These are phyloP conservation scores for Diuraphis noxia DNA, from an alignment of 1,140 invertebrate genomes.

Conservation along the genomic window DNA sequence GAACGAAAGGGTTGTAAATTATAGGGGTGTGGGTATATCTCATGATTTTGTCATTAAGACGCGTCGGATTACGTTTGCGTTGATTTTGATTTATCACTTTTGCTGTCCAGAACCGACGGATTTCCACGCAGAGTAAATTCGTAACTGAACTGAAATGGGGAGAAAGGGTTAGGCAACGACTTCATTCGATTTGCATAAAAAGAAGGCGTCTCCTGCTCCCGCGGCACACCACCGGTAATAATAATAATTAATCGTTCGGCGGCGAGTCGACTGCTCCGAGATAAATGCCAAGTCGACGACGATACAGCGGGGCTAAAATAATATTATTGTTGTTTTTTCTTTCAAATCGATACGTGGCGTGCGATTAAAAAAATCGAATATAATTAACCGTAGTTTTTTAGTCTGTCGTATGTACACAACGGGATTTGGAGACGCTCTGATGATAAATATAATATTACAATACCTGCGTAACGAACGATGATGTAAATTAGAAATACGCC, in stretches of 20 bases:
- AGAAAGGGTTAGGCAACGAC: slow-evolving; percentile 46
- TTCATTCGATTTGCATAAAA: slow-evolving; percentile 43
- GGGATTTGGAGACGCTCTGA: not conserved
- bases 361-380: slow-evolving; percentile 21
- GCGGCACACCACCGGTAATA: slow-evolving; percentile 24
- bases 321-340: not conserved
- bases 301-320: not conserved
- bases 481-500: not conserved
- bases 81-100: slow-evolving; percentile 53
- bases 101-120: slow-evolving; percentile 18
- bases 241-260: slow-evolving; percentile 44
- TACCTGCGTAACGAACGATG: too few relatives aligned
- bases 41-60: slow-evolving; percentile 50
- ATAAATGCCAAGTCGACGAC: slow-evolving; percentile 23
- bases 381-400: slow-evolving; percentile 1
- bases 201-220: not conserved
- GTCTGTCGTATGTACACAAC: not conserved
- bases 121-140: not conserved
- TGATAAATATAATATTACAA: not conserved
- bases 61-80: slow-evolving; percentile 43
- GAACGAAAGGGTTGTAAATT: slow-evolving; percentile 45
- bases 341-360: not conserved
- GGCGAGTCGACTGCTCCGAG: not conserved
- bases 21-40: slow-evolving; percentile 5
- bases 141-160: not conserved